Percentiles rank a stretch among this genome's conserved stretches.
Conservation (phyloP, 2,797 vertebrate genomes). For the Loriculus beryllinus region DNA sequence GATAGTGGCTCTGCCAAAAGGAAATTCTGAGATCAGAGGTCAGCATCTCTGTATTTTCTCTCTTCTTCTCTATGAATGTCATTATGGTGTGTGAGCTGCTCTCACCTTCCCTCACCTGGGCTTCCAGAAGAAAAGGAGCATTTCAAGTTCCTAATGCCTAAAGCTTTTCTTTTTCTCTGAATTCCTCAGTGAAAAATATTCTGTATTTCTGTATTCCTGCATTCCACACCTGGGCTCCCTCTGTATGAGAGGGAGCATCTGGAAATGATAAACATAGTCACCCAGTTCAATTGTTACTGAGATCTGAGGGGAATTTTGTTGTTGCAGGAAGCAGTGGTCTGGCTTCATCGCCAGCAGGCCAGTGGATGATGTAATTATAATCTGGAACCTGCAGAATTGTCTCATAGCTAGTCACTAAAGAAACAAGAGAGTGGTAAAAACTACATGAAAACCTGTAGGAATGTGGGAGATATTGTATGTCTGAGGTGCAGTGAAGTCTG, state of each 20-base stretch:
- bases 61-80: background rate
- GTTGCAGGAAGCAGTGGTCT: background rate
- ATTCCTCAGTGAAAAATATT: background rate
- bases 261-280: background rate
- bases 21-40: slow-evolving; percentile 9
- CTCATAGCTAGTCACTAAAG: background rate
- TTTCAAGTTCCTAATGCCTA: background rate
- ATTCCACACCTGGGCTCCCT: background rate
- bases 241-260: background rate
- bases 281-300: background rate
- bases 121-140: background rate
- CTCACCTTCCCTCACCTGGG: background rate
- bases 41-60: background rate
- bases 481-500: background rate
- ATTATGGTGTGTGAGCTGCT: background rate
- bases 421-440: background rate
- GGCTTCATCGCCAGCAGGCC: background rate
- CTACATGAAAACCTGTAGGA: background rate
- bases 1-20: background rate
- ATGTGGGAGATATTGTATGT: background rate
- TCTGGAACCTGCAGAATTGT: background rate
- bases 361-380: background rate
- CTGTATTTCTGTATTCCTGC: background rate
- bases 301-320: background rate
- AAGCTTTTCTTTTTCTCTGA: background rate